A percentile compares a stretch with the other conserved stretches of the same genome.
phyloP scores from a whole-genome alignment of 2,113 vertebrate species.

The Brachypodius melanocephalos region DNA sequence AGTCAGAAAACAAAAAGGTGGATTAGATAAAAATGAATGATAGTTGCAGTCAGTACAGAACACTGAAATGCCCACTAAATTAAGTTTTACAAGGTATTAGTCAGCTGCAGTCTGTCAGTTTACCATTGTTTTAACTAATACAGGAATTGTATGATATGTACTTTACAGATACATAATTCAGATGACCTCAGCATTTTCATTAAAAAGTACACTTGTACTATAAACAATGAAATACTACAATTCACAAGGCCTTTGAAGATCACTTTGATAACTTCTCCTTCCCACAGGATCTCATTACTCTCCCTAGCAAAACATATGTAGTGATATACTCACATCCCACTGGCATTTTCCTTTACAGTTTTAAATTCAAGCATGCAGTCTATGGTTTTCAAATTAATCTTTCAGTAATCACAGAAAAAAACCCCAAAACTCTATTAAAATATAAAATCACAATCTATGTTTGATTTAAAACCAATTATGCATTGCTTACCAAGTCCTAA shows the following conservation, averaged over 20 bases:
- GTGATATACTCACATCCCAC: background rate
- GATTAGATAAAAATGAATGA: background rate
- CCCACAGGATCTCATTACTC: slow-evolving; percentile 72
- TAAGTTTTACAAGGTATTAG: background rate
- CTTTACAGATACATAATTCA: background rate
- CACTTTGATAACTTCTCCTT: slow-evolving; percentile 38
- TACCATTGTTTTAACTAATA: background rate
- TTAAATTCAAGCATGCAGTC: slow-evolving; percentile 2
- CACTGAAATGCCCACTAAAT: background rate
- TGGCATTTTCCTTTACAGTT: slow-evolving; percentile 31
- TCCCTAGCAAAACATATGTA: slow-evolving; percentile 18
- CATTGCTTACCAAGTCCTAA: slow-evolving; percentile 90
- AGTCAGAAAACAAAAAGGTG: background rate
- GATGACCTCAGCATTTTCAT: slow-evolving; percentile 5
- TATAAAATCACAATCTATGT: background rate
- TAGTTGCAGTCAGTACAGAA: background rate
- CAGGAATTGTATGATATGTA: background rate
- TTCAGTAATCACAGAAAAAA: background rate
- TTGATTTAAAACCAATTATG: background rate
- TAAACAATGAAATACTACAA: slow-evolving; percentile 43
- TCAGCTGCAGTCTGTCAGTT: background rate
- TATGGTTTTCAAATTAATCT: slow-evolving; percentile 1
- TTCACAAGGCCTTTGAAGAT: slow-evolving; percentile 55
- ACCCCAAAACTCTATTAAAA: background rate
- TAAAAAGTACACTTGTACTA: background rate